Conservation (phyloP, 2,113 vertebrate species). For the Crypturellus undulatus region DNA sequence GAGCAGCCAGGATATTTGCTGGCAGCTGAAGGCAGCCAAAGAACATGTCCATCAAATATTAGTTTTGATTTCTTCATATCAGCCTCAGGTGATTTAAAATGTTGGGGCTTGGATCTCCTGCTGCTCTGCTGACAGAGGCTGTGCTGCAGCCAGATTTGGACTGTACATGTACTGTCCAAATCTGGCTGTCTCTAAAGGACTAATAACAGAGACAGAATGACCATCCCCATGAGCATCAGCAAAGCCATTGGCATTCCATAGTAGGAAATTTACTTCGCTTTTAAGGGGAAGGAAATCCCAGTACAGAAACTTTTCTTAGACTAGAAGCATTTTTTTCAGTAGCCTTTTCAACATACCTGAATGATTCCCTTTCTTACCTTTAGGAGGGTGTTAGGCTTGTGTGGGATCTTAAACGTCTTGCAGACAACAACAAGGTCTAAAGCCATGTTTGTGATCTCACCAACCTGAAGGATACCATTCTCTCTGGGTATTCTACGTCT, state of each 20-base stretch:
- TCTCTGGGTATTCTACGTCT: conserved; percentile 80
- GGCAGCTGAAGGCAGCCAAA: neutral
- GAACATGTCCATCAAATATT: neutral
- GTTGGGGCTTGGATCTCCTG: neutral
- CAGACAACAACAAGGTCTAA: conserved; percentile 84
- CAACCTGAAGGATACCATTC: conserved; percentile 82
- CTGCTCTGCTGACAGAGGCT: neutral
- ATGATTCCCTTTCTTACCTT: conserved; percentile 87
- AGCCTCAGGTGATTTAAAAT: neutral
- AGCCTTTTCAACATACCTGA: conserved; percentile 71
- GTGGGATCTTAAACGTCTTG: conserved; percentile 85
- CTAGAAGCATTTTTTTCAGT: neutral
- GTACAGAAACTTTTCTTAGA: neutral
- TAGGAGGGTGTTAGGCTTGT: conserved; percentile 82
- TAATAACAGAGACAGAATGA: neutral
- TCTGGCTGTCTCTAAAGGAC: neutral
- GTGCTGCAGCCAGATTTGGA: neutral
- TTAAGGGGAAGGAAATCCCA: neutral
- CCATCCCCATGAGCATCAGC: neutral
- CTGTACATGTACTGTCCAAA: fast-evolving
- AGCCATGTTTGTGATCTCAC: conserved; percentile 86
- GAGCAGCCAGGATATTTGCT: no score
- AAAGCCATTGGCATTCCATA: neutral
- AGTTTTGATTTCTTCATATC: neutral
- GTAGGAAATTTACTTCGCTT: neutral